These are phyloP conservation scores for Yponomeuta evonymella DNA, from an alignment of 2,888 invertebrate species.

Conservation along the genomic window DNA sequence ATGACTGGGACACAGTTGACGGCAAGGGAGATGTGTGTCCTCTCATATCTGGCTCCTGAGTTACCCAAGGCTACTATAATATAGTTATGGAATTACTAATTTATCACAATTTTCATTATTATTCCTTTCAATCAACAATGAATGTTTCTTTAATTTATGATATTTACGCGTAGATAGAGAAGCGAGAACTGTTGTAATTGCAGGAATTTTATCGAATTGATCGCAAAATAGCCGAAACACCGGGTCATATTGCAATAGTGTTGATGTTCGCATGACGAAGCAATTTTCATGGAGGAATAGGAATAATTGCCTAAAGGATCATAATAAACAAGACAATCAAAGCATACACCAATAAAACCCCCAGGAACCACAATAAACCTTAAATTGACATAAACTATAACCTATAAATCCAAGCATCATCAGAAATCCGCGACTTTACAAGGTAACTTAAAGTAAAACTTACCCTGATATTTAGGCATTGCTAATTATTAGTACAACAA, in stretches of 20 bases:
- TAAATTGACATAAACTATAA: background rate
- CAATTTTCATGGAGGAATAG: background rate
- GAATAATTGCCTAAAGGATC: background rate
- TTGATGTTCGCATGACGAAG: conserved; percentile 8
- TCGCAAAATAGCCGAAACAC: background rate
- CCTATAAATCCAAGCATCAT: background rate
- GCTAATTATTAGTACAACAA: background rate
- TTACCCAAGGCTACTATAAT: too few species aligned
- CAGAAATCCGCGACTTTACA: background rate
- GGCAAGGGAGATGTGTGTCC: too few species aligned
- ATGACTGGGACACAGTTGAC: too few species aligned
- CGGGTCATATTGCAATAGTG: background rate
- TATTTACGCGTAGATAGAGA: background rate
- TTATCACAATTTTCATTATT: background rate
- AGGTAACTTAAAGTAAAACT: background rate
- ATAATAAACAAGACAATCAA: background rate
- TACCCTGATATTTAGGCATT: conserved; percentile 1
- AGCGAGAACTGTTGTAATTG: background rate
- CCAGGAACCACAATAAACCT: background rate
- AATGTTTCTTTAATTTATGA: background rate
- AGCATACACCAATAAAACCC: background rate
- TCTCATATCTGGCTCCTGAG: too few species aligned
- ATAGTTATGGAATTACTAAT: background rate
- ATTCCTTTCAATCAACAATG: background rate
- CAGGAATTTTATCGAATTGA: background rate